Evolutionary conservation across 2,113 vertebrate species (phyloP), one percentile per base, ranked within the genome.

Genomic region (Dicentrarchus labrax): DNA sequence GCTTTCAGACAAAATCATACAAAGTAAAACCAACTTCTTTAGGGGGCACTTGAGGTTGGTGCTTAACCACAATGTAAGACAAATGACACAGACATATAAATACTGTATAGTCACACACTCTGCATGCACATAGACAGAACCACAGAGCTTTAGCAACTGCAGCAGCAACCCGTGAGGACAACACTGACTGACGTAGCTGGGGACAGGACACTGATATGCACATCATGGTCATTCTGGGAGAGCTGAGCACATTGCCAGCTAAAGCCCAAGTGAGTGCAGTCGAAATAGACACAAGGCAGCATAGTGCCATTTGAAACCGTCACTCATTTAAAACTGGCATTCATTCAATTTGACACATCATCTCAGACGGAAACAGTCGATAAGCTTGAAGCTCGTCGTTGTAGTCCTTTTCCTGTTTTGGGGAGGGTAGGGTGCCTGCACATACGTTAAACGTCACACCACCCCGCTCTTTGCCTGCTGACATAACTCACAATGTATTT

Each of bases 271-370:
- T 11, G 41, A 62, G 62, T 6, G 73, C 0, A 43, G 77, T 59
- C 62, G 76, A 85, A 84, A 92, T 89, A 92, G 84, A 82, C 39
- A 17, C 70, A 61, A 11, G 45, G 15, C 24, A 53, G 5, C 11
- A 11, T 5, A 12, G 13, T 53, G 72, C 41, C 61, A 74, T 67
- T 5, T 84, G 12, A 79, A 72, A 77, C 56, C 41, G 17, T 16
- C 5, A n/a, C 72, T 57, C 30, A 30, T 54, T 76, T 36, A 3
- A 67, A 59, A 38, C 22, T 72, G 76, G 47, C 36, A 54, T 2
- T 45, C 38, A 30, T 15, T 30, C 30, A 30, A 30, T 12, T 22
- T 9, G 21, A 72, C 70, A 50, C 47, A 30, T 65, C 62, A 51
- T 38, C 48, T 81, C 54, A 71, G 78, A 64, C 17, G n/a, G 74